phyloP scores from a whole-genome alignment of 2,797 vertebrate genomes.

The Eremophila alpestris region DNA sequence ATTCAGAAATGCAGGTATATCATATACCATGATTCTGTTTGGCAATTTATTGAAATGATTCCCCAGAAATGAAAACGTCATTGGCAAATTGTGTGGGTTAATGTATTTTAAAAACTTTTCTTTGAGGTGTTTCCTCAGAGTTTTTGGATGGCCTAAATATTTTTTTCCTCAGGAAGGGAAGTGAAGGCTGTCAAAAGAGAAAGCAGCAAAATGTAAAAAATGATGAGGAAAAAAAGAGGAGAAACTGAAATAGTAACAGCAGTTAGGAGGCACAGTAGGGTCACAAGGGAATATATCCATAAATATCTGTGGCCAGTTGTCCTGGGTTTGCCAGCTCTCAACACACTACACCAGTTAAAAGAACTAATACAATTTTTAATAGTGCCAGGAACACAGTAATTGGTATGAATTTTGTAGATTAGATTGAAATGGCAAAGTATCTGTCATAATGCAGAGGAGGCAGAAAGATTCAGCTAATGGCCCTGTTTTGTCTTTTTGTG shows the following conservation, averaged over 20 bases:
- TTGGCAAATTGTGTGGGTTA: not conserved
- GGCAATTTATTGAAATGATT: not conserved
- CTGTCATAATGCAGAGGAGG: not conserved
- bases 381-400: not conserved
- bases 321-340: not conserved
- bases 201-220: not conserved
- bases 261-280: not conserved
- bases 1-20: not conserved
- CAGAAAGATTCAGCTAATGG: not conserved
- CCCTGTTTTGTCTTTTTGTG: not conserved
- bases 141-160: not conserved
- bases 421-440: not conserved
- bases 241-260: not conserved
- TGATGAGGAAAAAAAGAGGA: rapidly evolving
- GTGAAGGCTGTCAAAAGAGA: not conserved
- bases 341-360: not conserved
- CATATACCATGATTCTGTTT: not conserved
- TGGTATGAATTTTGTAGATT: not conserved
- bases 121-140: not conserved
- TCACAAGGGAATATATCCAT: not conserved
- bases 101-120: not conserved
- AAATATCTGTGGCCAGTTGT: not conserved
- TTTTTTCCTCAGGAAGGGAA: not conserved
- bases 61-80: not conserved
- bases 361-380: not conserved